Evolutionary conservation across 2,888 invertebrate species (phyloP).

Genomic region (Eurytoma adleriae): DNA sequence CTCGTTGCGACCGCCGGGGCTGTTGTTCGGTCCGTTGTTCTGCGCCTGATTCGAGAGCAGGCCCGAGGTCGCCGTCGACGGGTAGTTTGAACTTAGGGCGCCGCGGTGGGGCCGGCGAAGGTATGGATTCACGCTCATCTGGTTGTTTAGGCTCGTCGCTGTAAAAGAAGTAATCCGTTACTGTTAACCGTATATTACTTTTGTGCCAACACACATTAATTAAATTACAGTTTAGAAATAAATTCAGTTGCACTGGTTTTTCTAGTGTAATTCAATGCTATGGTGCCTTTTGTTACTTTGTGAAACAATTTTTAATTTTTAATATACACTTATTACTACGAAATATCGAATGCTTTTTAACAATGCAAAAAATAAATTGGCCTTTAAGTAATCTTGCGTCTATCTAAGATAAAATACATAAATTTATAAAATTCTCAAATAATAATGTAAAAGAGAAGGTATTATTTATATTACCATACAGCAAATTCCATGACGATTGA

Average conservation of each 20-base stretch:
- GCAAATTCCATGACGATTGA: too few relatives aligned
- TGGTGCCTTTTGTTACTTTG: not conserved
- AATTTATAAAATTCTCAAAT: too few relatives aligned
- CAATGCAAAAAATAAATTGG: too few relatives aligned
- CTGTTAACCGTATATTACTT: too few relatives aligned
- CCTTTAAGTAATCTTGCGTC: too few relatives aligned
- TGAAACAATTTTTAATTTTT: too few relatives aligned
- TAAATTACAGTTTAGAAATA: not conserved
- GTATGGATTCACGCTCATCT: conserved; percentile 46
- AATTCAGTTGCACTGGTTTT: not conserved
- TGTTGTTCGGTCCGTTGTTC: conserved; percentile 27
- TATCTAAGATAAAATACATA: too few relatives aligned
- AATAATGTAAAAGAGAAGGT: too few relatives aligned
- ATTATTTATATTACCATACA: too few relatives aligned
- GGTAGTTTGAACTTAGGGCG: conserved; percentile 47
- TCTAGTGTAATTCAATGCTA: conserved; percentile 19
- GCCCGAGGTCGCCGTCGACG: conserved; percentile 54
- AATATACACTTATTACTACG: too few relatives aligned
- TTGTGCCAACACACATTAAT: too few relatives aligned
- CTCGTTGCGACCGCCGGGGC: conserved; percentile 11
- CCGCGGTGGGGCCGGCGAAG: conserved; percentile 52
- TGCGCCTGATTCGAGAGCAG: conserved; percentile 50
- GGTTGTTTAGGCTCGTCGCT: conserved; percentile 49
- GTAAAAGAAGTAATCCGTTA: not conserved
- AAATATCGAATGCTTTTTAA: too few relatives aligned